Conservation (phyloP, 2,888 invertebrate genomes). For the Elgonia sp. region DNA sequence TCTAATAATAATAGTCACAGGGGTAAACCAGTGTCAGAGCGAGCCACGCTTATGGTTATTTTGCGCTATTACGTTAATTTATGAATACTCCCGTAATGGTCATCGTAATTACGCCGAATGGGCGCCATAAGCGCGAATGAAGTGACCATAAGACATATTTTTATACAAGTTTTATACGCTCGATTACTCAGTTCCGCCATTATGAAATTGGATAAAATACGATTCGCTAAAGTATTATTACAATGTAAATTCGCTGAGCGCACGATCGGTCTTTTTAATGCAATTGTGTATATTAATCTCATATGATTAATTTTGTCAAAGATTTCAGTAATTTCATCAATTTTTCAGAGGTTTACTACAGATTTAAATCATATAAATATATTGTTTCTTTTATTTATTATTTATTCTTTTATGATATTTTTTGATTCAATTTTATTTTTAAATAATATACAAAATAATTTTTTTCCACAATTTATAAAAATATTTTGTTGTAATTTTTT, state of each 20-base stretch:
- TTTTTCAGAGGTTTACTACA: too few relatives aligned
- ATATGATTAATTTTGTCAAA: conserved; percentile 11
- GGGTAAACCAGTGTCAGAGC: conserved; percentile 2
- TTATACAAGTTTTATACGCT: conserved; percentile 46
- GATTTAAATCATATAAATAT: not conserved
- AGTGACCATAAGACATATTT: conserved; percentile 60
- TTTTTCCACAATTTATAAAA: too few relatives aligned
- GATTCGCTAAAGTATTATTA: conserved; percentile 46
- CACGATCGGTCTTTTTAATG: conserved; percentile 25
- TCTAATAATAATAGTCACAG: conserved; percentile 32
- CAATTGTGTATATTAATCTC: conserved; percentile 37
- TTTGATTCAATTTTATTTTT: not conserved
- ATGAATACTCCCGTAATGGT: conserved; percentile 50
- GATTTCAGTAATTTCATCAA: not conserved
- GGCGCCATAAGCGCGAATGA: conserved; percentile 38
- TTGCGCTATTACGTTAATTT: conserved; percentile 52
- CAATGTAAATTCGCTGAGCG: conserved; percentile 52
- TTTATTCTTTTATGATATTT: too few relatives aligned
- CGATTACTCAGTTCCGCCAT: conserved; percentile 50
- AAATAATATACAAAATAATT: too few relatives aligned
- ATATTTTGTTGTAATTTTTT: too few relatives aligned
- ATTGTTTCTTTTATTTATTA: too few relatives aligned
- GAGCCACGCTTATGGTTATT: conserved; percentile 42
- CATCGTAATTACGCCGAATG: conserved; percentile 54
- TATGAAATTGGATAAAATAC: conserved; percentile 51